Conservation (phyloP, 2,113 vertebrate species). For the Hipposideros armiger region DNA sequence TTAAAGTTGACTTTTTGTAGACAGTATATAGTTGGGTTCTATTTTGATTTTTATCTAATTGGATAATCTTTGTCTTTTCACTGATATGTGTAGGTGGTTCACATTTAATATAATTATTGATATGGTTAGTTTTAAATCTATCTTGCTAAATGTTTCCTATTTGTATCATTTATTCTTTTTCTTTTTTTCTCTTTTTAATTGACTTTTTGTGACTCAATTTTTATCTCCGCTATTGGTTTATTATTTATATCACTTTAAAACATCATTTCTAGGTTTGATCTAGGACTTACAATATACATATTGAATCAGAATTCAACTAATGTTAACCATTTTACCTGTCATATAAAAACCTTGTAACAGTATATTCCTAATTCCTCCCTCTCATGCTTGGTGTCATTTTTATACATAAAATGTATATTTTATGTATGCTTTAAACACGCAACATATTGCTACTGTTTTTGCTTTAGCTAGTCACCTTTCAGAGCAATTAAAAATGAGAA, state of each 20-base stretch:
- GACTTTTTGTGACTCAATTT: neutral
- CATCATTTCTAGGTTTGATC: neutral
- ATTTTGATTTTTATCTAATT: neutral
- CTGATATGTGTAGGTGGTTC: neutral
- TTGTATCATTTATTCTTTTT: neutral
- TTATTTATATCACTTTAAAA: neutral
- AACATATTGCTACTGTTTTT: neutral
- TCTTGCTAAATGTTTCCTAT: neutral
- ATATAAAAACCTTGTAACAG: neutral
- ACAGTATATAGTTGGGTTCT: neutral
- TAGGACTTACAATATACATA: neutral
- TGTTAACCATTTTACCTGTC: neutral
- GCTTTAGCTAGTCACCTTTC: neutral
- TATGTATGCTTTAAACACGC: neutral
- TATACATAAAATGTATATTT: neutral
- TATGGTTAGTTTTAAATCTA: conserved; percentile 2
- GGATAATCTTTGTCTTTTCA: neutral
- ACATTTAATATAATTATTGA: neutral
- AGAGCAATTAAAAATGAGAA: neutral
- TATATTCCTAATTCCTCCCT: neutral
- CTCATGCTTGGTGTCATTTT: neutral
- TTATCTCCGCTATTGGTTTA: neutral
- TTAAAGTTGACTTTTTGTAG: conserved; percentile 32
- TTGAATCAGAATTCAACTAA: conserved; percentile 21
- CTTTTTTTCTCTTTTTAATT: neutral